phyloP scores from a whole-genome alignment of 2,113 vertebrate genomes.

The Strix aluco region DNA sequence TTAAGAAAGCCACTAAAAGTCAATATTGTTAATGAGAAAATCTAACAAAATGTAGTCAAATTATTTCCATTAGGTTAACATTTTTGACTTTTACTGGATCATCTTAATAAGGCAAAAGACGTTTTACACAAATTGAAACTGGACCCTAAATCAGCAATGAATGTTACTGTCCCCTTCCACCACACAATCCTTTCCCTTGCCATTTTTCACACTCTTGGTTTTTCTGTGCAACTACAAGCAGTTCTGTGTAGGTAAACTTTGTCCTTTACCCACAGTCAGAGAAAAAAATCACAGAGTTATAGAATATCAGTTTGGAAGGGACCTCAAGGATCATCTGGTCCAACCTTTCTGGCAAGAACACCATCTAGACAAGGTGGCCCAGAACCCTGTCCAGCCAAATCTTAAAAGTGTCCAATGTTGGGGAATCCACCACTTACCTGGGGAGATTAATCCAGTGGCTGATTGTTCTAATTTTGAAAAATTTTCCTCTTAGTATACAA shows the following conservation, averaged over 20 bases:
- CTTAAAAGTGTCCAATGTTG: no score
- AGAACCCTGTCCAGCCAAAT: no score
- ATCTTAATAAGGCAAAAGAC: not conserved
- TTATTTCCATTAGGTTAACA: constrained; percentile 30
- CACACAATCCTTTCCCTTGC: not conserved
- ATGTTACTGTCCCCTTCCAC: not conserved
- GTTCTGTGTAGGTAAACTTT: not conserved
- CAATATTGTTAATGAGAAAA: constrained; percentile 34
- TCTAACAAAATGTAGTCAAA: constrained; percentile 32
- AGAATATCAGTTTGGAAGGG: no score
- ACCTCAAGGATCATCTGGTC: no score
- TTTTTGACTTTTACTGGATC: not conserved
- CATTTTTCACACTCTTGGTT: not conserved
- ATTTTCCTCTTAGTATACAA: no score
- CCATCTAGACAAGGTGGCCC: no score
- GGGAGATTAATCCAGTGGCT: no score
- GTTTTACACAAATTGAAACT: not conserved
- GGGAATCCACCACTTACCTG: no score
- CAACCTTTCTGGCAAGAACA: no score
- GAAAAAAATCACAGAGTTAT: not conserved
- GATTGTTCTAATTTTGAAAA: no score
- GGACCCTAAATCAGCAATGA: not conserved
- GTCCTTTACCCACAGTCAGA: not conserved
- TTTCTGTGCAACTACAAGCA: not conserved
- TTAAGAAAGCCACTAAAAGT: constrained; percentile 33